Percentiles rank a stretch among this genome's conserved stretches.
Evolutionary conservation across 2,797 vertebrate species (phyloP).

Genomic region (Bucorvus abyssinicus): DNA sequence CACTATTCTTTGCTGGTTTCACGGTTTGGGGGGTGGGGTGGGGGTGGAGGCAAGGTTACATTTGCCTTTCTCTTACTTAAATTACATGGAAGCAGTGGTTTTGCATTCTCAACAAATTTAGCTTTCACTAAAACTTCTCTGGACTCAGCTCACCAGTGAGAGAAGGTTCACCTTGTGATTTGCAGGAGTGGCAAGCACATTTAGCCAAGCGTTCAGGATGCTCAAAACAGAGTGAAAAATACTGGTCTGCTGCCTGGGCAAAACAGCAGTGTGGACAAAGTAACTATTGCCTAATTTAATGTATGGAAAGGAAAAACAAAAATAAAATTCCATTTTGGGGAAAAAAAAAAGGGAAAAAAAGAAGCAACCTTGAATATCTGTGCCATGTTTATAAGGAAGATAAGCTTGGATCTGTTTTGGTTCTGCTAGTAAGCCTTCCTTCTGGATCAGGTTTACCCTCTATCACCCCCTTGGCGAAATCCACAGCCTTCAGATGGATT

Average conservation of each 20-base stretch:
- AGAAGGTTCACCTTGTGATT: not conserved
- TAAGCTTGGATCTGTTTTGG: not conserved
- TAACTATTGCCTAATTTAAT: not conserved
- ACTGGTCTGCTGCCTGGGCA: rapidly evolving
- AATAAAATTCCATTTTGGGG: not conserved
- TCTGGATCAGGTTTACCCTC: not conserved
- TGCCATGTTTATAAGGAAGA: not conserved
- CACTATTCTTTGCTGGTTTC: not conserved
- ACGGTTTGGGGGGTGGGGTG: not conserved
- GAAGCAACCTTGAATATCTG: not conserved
- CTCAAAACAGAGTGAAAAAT: not conserved
- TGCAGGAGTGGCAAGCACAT: not conserved
- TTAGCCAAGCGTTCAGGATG: not conserved
- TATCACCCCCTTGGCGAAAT: not conserved
- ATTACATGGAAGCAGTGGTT: not conserved
- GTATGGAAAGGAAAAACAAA: not conserved
- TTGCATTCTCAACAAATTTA: not conserved
- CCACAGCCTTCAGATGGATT: not conserved
- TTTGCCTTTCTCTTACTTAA: constrained; percentile 29
- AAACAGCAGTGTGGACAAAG: not conserved
- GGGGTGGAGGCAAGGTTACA: not conserved
- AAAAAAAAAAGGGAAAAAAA: not conserved
- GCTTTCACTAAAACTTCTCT: not conserved
- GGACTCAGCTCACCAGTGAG: not conserved
- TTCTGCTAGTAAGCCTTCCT: not conserved